Evolutionary conservation across 2,113 vertebrate genomes (phyloP).

Genomic region (Diphyllodes magnificus): DNA sequence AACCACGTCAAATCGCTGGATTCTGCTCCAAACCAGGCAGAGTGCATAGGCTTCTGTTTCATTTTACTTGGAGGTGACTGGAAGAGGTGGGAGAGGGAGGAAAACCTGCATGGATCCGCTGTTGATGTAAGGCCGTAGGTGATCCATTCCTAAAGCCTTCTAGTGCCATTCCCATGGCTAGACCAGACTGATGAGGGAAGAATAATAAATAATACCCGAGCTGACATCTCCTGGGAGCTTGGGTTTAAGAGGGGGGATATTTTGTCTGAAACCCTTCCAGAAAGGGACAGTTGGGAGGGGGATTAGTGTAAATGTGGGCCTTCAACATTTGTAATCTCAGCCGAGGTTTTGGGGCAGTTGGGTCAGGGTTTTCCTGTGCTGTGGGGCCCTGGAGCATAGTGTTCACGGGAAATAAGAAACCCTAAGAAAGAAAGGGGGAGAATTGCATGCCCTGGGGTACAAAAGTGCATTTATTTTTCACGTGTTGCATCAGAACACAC

Average conservation of each 20-base stretch:
- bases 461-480: background rate
- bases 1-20: background rate
- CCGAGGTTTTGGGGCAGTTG: background rate
- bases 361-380: background rate
- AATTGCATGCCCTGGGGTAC: background rate
- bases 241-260: background rate
- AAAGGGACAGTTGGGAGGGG: background rate
- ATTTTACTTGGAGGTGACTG: background rate
- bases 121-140: background rate
- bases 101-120: background rate
- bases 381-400: background rate
- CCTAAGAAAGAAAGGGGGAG: background rate
- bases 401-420: background rate
- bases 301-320: background rate
- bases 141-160: background rate
- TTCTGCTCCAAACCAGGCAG: constrained; percentile 6
- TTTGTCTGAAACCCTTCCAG: background rate
- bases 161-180: background rate
- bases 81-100: background rate
- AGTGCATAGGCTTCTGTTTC: background rate
- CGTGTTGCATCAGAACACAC: background rate
- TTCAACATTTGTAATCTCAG: background rate
- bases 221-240: background rate
- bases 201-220: background rate
- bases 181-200: background rate